Evolutionary conservation across 2,797 vertebrate genomes (phyloP), one percentile per base, ranked within the genome.

Genomic region (Ptychadena robeensis): DNA sequence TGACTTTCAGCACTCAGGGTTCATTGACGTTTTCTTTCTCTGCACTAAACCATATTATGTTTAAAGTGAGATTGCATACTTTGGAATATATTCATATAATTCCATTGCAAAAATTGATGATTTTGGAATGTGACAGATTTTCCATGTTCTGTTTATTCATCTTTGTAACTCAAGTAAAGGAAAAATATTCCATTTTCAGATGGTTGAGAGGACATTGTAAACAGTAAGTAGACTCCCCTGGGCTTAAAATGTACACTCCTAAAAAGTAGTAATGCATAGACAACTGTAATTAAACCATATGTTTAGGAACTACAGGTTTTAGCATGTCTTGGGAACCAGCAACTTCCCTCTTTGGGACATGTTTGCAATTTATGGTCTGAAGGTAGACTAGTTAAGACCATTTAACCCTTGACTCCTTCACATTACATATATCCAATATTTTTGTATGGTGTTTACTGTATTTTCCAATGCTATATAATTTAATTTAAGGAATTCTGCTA

Each of bases 81-180:
- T 80, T 86, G 85, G 72, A 83, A 86, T 82, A 83, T 80, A 76
- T 83, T 68, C 63, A 73, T 80, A n/a, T 76, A 80, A 82, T 79
- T 85, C 71, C 80, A 80, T 38, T 59, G 35, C 12, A 69, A 77
- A 68, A 73, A 77, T 81, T 81, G 74, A 71, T 83, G 67, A 73
- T 74, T 64, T 83, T 81, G 82, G 82, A 85, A 85, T 65, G 32
- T 82, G 85, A 82, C 77, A 83, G 59, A 81, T 86, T 86, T 86
- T 83, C 81, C 81, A 86, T 86, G 81, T 86, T 83, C 80, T 74
- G 74, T 82, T 82, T 86, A 76, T 83, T 83, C 73, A 68, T 86
- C 67, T 77, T 81, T 83, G 34, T 75, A 63, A 73, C 25, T 34
- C 44, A 80, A 66, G 59, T 67, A 73, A 67, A 83, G 79, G 63